Base-by-base conservation (phyloP, 2,888 invertebrate species). In the Drosophila antonietae region DNA sequence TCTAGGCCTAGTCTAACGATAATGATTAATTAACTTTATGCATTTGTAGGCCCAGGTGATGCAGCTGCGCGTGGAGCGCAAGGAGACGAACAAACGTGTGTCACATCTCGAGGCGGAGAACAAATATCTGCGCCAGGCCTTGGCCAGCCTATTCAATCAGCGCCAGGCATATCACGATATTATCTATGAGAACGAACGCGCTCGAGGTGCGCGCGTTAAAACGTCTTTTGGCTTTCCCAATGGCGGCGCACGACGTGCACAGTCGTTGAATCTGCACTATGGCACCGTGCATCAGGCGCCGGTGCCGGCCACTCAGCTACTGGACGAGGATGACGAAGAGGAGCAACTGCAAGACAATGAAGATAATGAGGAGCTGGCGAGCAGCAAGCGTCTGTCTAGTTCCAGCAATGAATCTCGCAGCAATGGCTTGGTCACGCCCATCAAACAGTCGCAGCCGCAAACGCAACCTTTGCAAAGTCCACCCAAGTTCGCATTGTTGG, bases 51-150 rank as follows among this genome's bases (percentile, higher is more conserved):
- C 94, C 87, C 95, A 95, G 84, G 93, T 96, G 68, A 95, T 95
- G 86, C 93, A 95, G 89, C 93, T 95, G 64, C 94, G 95, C 72
- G 92, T 94, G 20, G 96, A 96, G 89, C 95, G 95, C 90, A 94
- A 95, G 79, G 94, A 95, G 76, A 94, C 95, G 91, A 95, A 95
- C 92, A 95, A 95, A 90, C 94, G 96, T 39, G 94, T 96, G 55
- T 92, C 93, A 37, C 95, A 95, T 90, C 92, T 96, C 59, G 96
- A 96, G 90, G 95, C 95, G 69, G 95, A 96, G 87, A 92, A 96
- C 80, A 94, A 95, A 68, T 92, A 91, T 69, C 88, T 93, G 79
- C 91, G 92, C 2, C 90, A 92, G 79, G 91, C 92, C 64, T 56
- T 93, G 66, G 91, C 91, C 39, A 88, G 90, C 2, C 77, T 92